These are phyloP conservation scores for Acheta domesticus DNA, from an alignment of 2,888 invertebrate species.

Conservation along the genomic window DNA sequence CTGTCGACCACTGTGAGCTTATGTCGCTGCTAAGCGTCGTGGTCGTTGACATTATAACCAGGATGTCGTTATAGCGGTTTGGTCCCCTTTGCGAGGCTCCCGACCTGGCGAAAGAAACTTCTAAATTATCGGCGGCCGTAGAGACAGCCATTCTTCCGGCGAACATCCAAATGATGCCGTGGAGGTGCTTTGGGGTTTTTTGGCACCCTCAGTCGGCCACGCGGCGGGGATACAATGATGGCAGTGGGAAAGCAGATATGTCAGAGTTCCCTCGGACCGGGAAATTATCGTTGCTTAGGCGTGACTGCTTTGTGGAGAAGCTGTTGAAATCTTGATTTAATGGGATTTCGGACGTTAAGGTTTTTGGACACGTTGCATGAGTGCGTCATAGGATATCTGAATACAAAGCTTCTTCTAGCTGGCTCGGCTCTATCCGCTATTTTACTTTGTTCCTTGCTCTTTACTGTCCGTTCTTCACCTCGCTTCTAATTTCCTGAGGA, in stretches of 20 bases:
- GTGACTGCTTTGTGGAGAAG: background rate
- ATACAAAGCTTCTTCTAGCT: too few species aligned
- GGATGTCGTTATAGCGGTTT: slow-evolving; percentile 18
- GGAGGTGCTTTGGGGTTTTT: too few species aligned
- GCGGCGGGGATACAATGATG: background rate
- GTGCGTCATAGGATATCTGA: too few species aligned
- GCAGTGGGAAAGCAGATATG: background rate
- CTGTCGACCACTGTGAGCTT: too few species aligned
- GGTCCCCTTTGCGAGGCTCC: background rate
- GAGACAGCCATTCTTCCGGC: too few species aligned
- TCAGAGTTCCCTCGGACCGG: background rate
- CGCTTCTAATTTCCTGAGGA: too few species aligned
- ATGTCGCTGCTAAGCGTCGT: background rate
- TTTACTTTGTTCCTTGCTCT: too few species aligned
- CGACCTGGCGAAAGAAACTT: slow-evolving; percentile 1
- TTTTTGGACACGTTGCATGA: background rate
- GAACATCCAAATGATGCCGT: too few species aligned
- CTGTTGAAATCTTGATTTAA: slow-evolving; percentile 18
- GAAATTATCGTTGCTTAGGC: slow-evolving; percentile 18
- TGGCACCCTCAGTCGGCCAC: too few species aligned
- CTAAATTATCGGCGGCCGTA: background rate
- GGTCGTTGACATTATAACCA: slow-evolving; percentile 7
- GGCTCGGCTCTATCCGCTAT: too few species aligned
- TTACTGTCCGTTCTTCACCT: too few species aligned
- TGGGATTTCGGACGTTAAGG: background rate